Percentiles rank a stretch among this genome's conserved stretches.
Evolutionary conservation across 2,888 invertebrate genomes (phyloP).

Genomic region (Drosophila neutralis): DNA sequence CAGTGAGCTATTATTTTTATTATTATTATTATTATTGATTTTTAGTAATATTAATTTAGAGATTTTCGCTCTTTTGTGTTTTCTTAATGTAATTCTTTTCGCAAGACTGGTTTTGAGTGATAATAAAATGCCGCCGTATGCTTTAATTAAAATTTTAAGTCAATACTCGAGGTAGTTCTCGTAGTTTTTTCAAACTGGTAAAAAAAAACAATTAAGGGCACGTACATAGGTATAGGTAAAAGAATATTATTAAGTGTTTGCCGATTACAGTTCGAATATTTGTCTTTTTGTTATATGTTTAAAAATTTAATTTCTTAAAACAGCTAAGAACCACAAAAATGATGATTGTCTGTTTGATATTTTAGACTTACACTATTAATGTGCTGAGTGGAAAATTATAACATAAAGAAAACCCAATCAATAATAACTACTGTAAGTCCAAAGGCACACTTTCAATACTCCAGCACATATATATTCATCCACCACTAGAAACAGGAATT

Average conservation of each 20-base stretch:
- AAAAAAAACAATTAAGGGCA: neutral
- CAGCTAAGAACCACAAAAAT: neutral
- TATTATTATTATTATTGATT: neutral
- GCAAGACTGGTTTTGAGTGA: neutral
- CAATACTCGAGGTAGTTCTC: neutral
- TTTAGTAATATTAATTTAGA: neutral
- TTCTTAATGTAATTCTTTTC: neutral
- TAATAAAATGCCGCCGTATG: neutral
- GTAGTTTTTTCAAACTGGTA: neutral
- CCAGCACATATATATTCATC: conserved; percentile 21
- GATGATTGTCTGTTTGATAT: neutral
- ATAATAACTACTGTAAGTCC: neutral
- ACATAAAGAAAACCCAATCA: conserved; percentile 6
- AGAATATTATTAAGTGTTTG: neutral
- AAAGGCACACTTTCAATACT: conserved; percentile 3
- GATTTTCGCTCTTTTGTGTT: neutral
- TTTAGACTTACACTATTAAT: neutral
- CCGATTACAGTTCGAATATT: neutral
- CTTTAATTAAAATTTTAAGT: neutral
- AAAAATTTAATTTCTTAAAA: neutral
- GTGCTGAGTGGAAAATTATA: neutral
- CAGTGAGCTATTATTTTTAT: neutral
- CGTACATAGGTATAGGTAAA: neutral
- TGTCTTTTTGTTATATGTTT: neutral
- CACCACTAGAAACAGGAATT: conserved; percentile 33